A percentile compares a stretch with the other conserved stretches of the same genome.
Conservation (phyloP, 2,113 vertebrate species). For the Cheilinus undulatus region DNA sequence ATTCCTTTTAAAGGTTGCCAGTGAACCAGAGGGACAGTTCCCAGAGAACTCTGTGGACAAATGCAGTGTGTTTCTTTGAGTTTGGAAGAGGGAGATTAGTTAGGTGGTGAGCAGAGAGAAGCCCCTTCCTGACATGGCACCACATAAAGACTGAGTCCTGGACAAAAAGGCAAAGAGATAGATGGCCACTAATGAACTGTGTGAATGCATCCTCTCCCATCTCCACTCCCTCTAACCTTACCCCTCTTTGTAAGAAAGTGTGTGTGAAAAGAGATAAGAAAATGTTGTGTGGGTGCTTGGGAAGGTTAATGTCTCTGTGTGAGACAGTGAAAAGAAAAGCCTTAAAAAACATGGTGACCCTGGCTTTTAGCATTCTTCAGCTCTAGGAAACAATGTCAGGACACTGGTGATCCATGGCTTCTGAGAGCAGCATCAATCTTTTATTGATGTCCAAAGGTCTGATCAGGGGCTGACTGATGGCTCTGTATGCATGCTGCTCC, state of each 20-base stretch:
- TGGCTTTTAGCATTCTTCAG: conserved; percentile 46
- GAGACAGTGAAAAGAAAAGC: conserved; percentile 26
- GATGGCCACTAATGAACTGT: conserved; percentile 64
- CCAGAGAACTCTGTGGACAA: conserved; percentile 26
- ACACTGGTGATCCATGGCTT: conserved; percentile 45
- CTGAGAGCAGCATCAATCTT: conserved; percentile 27
- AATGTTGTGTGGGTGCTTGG: conserved; percentile 20
- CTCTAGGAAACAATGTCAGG: conserved; percentile 20
- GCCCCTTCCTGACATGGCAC: conserved; percentile 53
- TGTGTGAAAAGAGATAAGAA: conserved; percentile 58
- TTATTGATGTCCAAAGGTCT: conserved; percentile 44
- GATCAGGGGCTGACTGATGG: conserved; percentile 24
- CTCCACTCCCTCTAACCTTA: conserved; percentile 19
- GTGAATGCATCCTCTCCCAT: conserved; percentile 56
- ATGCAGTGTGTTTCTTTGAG: conserved; percentile 41
- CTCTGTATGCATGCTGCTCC: neutral
- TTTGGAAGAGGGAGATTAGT: conserved; percentile 64
- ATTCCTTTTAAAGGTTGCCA: conserved; percentile 52
- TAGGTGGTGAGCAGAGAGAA: conserved; percentile 51
- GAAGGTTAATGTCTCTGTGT: conserved; percentile 34
- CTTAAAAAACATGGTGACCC: conserved; percentile 29
- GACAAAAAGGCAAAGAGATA: conserved; percentile 58
- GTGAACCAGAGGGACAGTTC: conserved; percentile 56
- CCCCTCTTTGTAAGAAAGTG: conserved; percentile 33
- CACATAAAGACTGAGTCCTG: conserved; percentile 50